Evolutionary conservation across 2,888 invertebrate genomes (phyloP).

Genomic region (Stegophylla sp.): DNA sequence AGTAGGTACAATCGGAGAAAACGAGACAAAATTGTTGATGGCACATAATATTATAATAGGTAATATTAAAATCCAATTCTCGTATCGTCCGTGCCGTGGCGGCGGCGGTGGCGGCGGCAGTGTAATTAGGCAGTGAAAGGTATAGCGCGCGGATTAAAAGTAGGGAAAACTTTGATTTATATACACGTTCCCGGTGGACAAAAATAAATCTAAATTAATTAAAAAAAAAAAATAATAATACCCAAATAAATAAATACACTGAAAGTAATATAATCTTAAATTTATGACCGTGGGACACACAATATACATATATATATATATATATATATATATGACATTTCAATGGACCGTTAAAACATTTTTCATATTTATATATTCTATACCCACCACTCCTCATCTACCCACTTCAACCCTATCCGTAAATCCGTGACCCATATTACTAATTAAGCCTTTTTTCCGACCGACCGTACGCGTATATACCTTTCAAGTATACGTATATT

Average conservation of each 20-base stretch:
- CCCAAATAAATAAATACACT: neutral
- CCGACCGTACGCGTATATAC: neutral
- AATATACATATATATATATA: no score
- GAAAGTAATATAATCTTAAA: neutral
- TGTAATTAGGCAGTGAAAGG: neutral
- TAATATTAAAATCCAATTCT: neutral
- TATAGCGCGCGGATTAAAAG: conserved; percentile 9
- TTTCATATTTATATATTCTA: neutral
- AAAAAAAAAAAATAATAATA: neutral
- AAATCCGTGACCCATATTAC: neutral
- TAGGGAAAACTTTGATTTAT: neutral
- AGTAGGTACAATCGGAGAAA: no score
- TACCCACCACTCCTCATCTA: no score
- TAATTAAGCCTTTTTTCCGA: neutral
- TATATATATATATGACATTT: no score
- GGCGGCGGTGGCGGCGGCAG: no score
- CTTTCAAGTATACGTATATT: no score
- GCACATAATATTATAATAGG: no score
- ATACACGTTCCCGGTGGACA: neutral
- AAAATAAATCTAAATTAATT: conserved; percentile 27
- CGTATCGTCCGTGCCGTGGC: no score
- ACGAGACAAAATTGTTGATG: no score
- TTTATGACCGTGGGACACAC: neutral
- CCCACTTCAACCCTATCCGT: no score
- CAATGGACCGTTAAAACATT: conserved; percentile 8